These are phyloP conservation scores for Tetragonula carbonaria DNA, from an alignment of 2,888 invertebrate genomes.

Conservation along the genomic window DNA sequence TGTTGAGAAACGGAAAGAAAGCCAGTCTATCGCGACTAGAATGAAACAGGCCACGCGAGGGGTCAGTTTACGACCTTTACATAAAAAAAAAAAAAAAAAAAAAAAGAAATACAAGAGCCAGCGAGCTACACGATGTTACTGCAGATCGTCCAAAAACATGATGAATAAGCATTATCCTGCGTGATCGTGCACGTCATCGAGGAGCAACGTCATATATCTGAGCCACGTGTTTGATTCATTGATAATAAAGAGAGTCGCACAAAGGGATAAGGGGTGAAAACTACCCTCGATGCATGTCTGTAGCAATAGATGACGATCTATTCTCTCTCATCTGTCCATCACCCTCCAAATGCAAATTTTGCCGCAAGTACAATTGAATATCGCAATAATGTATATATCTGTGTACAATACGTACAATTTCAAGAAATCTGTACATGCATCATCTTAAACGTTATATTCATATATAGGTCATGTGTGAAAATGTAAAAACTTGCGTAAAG, in stretches of 20 bases:
- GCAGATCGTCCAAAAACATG: constrained; percentile 11
- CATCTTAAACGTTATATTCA: neutral
- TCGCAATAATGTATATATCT: neutral
- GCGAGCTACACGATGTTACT: constrained; percentile 37
- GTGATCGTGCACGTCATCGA: no score
- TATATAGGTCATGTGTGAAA: neutral
- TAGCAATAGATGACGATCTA: constrained; percentile 41
- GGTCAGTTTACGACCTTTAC: constrained; percentile 47
- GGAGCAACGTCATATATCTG: constrained; percentile 1
- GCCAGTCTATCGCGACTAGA: constrained; percentile 22
- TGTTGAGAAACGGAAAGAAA: constrained; percentile 18
- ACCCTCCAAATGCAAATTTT: constrained; percentile 28
- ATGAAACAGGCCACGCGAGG: constrained; percentile 25
- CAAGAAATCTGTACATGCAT: neutral
- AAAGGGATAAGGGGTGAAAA: constrained; percentile 19
- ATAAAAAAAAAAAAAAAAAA: constrained; percentile 28
- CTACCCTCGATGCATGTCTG: constrained; percentile 47
- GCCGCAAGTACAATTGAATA: neutral
- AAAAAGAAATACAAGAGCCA: constrained; percentile 38
- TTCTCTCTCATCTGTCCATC: constrained; percentile 46
- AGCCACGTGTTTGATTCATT: constrained; percentile 54
- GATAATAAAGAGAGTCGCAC: constrained; percentile 21
- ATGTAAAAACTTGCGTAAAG: accelerated
- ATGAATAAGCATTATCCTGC: constrained; percentile 30
- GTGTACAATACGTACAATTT: no score